These are phyloP conservation scores for Parnassius glacialis DNA, from an alignment of 2,888 invertebrate species.

Conservation along the genomic window DNA sequence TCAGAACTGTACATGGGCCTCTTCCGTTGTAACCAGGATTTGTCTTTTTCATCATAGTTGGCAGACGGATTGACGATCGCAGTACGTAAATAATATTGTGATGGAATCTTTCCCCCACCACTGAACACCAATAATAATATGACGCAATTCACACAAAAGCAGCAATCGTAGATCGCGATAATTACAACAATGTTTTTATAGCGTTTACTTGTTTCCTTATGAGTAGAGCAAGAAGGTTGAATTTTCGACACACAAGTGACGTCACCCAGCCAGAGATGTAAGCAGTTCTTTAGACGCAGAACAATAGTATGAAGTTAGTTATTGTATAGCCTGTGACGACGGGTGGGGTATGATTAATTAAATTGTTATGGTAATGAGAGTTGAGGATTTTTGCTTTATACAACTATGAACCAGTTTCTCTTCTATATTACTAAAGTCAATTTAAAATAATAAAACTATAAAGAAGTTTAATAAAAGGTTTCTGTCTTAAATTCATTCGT, in stretches of 20 bases:
- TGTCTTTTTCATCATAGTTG: too few relatives aligned
- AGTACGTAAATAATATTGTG: too few relatives aligned
- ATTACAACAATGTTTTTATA: neutral
- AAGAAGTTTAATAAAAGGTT: too few relatives aligned
- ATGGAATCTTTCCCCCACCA: too few relatives aligned
- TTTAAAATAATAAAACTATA: too few relatives aligned
- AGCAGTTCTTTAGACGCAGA: slow-evolving; percentile 14
- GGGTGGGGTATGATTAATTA: slow-evolving; percentile 65
- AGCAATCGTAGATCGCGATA: too few relatives aligned
- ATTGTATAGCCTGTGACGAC: slow-evolving; percentile 44
- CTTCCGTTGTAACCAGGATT: too few relatives aligned
- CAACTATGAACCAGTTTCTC: slow-evolving; percentile 33
- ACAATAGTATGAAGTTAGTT: slow-evolving; percentile 35
- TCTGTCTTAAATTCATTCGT: too few relatives aligned
- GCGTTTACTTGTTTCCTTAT: neutral
- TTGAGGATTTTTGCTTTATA: slow-evolving; percentile 63
- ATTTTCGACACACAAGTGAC: neutral
- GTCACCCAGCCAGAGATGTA: slow-evolving; percentile 10
- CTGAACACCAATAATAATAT: too few relatives aligned
- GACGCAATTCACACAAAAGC: too few relatives aligned
- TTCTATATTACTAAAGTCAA: neutral
- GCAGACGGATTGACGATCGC: too few relatives aligned
- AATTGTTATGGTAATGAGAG: slow-evolving; percentile 69
- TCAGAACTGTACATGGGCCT: too few relatives aligned
- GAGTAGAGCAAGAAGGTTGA: neutral